Percentiles rank a stretch among this genome's conserved stretches.
Conservation (phyloP, 2,113 vertebrate genomes). For the Motacilla alba region DNA sequence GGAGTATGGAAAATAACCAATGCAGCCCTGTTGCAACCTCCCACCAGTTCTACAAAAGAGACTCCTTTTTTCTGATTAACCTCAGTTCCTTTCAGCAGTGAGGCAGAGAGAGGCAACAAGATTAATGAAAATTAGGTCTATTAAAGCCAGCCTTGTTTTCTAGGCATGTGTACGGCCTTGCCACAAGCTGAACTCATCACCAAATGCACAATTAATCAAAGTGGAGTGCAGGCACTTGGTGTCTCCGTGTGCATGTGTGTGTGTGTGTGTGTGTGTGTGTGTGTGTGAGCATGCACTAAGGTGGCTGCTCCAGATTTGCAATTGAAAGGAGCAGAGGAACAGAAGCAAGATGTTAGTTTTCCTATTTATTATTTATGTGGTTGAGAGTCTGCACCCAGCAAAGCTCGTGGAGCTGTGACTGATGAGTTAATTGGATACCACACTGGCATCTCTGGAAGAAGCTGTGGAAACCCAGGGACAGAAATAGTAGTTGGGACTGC, state of each 20-base stretch:
- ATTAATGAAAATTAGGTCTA: conserved; percentile 12
- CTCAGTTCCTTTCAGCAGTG: neutral
- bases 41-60: neutral
- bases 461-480: neutral
- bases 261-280: neutral
- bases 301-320: neutral
- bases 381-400: neutral
- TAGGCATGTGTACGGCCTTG: neutral
- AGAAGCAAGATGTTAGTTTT: neutral
- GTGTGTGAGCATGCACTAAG: neutral
- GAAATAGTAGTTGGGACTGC: neutral
- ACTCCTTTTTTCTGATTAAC: neutral
- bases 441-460: neutral
- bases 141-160: neutral
- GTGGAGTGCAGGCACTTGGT: neutral
- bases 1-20: conserved; percentile 44
- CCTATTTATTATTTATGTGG: conserved; percentile 42
- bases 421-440: conserved; percentile 24
- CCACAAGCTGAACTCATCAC: neutral
- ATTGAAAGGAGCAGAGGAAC: conserved; percentile 4
- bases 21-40: neutral
- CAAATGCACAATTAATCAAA: neutral
- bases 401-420: neutral
- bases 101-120: neutral
- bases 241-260: rapidly evolving